Conservation (phyloP, 2,797 vertebrate genomes). For the Trematocara caparti region DNA sequence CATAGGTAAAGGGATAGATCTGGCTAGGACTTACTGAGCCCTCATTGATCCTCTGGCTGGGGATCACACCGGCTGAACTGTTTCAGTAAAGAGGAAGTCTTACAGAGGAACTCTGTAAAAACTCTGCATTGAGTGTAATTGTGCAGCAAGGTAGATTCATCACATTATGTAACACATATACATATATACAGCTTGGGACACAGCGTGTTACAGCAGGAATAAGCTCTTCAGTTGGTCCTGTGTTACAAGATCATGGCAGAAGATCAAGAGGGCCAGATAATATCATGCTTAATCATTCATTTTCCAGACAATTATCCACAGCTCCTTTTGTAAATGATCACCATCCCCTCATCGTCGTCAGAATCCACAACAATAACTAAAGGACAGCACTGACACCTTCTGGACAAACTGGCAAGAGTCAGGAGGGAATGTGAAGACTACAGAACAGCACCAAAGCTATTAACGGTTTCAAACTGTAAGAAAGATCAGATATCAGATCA, state of each 20-base stretch:
- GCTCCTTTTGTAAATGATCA: not conserved
- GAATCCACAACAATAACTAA: not conserved
- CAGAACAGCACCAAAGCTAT: not conserved
- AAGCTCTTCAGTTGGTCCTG: not conserved
- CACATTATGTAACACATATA: not conserved
- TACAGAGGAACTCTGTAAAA: not conserved
- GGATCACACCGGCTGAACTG: not conserved
- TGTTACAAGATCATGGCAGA: not conserved
- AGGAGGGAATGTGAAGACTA: not conserved
- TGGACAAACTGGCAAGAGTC: constrained; percentile 21
- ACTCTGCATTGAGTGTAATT: not conserved
- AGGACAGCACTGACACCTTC: constrained; percentile 44
- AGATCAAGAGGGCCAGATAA: not conserved
- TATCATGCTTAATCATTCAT: not conserved
- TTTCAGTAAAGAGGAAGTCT: not conserved
- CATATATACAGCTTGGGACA: not conserved
- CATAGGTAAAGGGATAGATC: constrained; percentile 40
- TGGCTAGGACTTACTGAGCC: not conserved
- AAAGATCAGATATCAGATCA: not conserved
- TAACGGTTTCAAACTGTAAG: not conserved
- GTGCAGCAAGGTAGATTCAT: not conserved
- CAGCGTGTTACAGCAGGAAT: not conserved
- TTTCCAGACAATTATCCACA: not conserved
- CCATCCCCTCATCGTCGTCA: not conserved
- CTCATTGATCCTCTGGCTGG: not conserved